Conservation (phyloP, 2,797 vertebrate species). For the Amphiprion clarkii region DNA sequence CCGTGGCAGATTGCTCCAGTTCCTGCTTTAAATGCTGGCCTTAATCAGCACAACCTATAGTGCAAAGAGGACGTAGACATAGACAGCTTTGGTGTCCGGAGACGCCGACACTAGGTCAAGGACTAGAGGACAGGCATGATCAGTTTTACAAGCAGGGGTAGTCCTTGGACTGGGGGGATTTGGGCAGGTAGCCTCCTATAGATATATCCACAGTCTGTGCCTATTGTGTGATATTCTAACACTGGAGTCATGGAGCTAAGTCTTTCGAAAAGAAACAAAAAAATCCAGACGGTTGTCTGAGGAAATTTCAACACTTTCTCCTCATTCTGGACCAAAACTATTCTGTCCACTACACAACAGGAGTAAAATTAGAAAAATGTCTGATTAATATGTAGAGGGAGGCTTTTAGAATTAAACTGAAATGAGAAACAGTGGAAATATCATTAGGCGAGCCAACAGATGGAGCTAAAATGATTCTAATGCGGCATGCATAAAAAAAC, state of each 20-base stretch:
- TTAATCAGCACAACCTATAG: slow-evolving; percentile 75
- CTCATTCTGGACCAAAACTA: too few species aligned
- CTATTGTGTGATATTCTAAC: not conserved
- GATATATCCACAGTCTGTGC: not conserved
- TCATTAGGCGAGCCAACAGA: slow-evolving; percentile 50
- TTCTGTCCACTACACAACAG: not conserved
- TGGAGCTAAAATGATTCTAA: slow-evolving; percentile 43
- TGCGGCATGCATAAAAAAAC: slow-evolving; percentile 26
- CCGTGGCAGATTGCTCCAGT: slow-evolving; percentile 71
- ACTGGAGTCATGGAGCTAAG: not conserved
- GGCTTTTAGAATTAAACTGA: slow-evolving; percentile 43
- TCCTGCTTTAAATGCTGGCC: slow-evolving; percentile 68
- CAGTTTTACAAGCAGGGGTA: slow-evolving; percentile 18
- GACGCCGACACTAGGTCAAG: slow-evolving; percentile 52
- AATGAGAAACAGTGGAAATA: slow-evolving; percentile 34
- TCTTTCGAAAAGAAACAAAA: not conserved
- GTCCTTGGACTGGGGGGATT: slow-evolving; percentile 26
- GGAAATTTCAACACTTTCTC: too few species aligned
- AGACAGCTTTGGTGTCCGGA: slow-evolving; percentile 22
- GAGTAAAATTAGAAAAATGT: slow-evolving; percentile 1
- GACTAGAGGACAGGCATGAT: slow-evolving; percentile 33
- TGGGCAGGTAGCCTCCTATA: slow-evolving; percentile 38
- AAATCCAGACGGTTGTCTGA: not conserved
- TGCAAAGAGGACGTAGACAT: slow-evolving; percentile 44
- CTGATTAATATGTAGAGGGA: slow-evolving; percentile 14